Evolutionary conservation across 2,888 invertebrate species (phyloP).

Genomic region (Philaethria dido): DNA sequence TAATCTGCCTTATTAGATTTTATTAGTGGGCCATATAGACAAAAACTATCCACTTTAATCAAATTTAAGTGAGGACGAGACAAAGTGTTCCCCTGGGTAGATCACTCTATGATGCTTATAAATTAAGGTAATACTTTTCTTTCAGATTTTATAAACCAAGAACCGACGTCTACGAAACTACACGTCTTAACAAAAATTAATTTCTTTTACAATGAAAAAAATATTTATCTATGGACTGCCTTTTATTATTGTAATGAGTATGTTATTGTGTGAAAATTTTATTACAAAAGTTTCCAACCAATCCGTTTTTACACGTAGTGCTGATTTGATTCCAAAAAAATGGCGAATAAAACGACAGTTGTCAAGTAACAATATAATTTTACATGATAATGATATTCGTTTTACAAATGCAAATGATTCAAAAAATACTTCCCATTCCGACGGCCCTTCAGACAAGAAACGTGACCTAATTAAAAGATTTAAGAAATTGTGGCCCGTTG

Average conservation of each 20-base stretch:
- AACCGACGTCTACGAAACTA: slow-evolving; percentile 56
- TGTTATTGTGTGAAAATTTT: slow-evolving; percentile 54
- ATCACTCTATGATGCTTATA: slow-evolving; percentile 55
- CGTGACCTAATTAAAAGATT: slow-evolving; percentile 62
- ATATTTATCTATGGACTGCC: slow-evolving; percentile 52
- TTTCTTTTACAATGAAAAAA: slow-evolving; percentile 56
- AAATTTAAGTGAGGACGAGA: slow-evolving; percentile 67
- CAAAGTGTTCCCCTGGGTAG: slow-evolving; percentile 65
- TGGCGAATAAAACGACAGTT: slow-evolving; percentile 34
- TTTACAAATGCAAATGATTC: slow-evolving; percentile 34
- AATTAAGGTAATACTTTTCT: slow-evolving; percentile 47
- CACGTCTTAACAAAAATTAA: slow-evolving; percentile 54
- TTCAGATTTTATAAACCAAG: slow-evolving; percentile 57
- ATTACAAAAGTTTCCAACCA: slow-evolving; percentile 21
- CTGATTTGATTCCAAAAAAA: slow-evolving; percentile 20
- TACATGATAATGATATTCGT: slow-evolving; percentile 22
- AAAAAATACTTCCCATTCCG: slow-evolving; percentile 33
- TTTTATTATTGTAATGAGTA: slow-evolving; percentile 51
- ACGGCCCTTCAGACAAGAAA: slow-evolving; percentile 49
- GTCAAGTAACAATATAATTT: slow-evolving; percentile 24
- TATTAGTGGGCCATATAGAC: slow-evolving; percentile 62
- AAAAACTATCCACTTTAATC: slow-evolving; percentile 75
- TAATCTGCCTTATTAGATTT: slow-evolving; percentile 67
- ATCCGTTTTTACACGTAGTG: slow-evolving; percentile 1
- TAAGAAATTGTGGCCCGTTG: slow-evolving; percentile 70